Conservation (phyloP, 2,797 vertebrate genomes). For the Aythya fuligula region DNA sequence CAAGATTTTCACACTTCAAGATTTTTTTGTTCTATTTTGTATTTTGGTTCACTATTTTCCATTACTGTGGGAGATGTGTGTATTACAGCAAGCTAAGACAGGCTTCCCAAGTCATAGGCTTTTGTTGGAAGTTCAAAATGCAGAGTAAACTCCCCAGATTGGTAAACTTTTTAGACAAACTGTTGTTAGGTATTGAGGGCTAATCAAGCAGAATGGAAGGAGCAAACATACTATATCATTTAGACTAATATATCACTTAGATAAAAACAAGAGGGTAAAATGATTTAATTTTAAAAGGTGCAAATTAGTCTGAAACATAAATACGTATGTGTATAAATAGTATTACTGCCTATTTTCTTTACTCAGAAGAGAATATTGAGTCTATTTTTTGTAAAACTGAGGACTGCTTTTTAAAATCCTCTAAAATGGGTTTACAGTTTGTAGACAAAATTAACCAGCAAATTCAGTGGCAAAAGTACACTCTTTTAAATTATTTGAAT, state of each 20-base stretch:
- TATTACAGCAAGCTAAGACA: neutral
- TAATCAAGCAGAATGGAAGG: neutral
- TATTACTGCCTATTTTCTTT: neutral
- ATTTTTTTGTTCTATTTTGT: neutral
- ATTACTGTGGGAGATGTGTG: neutral
- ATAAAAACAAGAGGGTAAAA: neutral
- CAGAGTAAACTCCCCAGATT: neutral
- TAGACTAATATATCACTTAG: neutral
- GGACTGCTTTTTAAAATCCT: neutral
- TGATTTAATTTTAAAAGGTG: neutral
- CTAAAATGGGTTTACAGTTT: neutral
- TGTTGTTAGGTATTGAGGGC: neutral
- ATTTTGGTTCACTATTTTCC: neutral
- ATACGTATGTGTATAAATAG: neutral
- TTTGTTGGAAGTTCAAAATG: neutral
- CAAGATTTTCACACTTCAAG: neutral
- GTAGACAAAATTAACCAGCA: neutral
- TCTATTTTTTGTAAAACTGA: neutral
- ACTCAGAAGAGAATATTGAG: neutral
- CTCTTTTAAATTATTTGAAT: neutral
- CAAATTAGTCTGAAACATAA: neutral
- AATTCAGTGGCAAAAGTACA: neutral
- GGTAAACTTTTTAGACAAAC: neutral
- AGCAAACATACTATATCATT: neutral
- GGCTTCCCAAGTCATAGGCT: neutral